Conservation (phyloP, 2,113 vertebrate genomes). For the Pelusios castaneus region DNA sequence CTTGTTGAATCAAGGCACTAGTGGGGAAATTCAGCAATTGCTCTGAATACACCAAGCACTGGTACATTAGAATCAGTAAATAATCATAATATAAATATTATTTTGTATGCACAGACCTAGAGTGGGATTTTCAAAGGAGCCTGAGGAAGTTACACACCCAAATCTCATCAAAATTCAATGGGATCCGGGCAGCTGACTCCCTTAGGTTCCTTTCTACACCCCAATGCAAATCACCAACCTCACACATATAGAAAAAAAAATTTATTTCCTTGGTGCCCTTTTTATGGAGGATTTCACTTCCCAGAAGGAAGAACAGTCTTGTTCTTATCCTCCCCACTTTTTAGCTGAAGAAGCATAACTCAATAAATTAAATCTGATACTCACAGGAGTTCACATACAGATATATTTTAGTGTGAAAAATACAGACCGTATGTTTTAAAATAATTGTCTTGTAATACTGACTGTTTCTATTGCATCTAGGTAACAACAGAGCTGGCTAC, state of each 20-base stretch:
- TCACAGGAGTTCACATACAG: background rate
- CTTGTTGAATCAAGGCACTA: background rate
- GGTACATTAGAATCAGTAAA: background rate
- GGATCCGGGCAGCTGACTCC: background rate
- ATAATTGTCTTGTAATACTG: background rate
- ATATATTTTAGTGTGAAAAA: background rate
- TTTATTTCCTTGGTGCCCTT: background rate
- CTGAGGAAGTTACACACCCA: too few species aligned
- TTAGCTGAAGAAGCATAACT: background rate
- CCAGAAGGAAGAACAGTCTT: background rate
- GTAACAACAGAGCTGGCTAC: background rate
- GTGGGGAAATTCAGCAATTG: background rate
- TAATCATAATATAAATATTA: background rate
- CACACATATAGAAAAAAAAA: background rate
- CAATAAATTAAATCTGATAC: background rate
- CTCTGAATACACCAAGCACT: background rate
- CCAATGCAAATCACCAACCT: background rate
- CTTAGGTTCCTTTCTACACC: background rate
- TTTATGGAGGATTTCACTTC: background rate
- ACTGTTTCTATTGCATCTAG: background rate
- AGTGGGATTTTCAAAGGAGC: background rate
- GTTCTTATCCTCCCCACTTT: background rate
- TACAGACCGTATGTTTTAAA: background rate
- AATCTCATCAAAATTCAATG: background rate
- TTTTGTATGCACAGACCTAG: background rate